phyloP scores from a whole-genome alignment of 1,140 invertebrate species.

The Helicoverpa zea region DNA sequence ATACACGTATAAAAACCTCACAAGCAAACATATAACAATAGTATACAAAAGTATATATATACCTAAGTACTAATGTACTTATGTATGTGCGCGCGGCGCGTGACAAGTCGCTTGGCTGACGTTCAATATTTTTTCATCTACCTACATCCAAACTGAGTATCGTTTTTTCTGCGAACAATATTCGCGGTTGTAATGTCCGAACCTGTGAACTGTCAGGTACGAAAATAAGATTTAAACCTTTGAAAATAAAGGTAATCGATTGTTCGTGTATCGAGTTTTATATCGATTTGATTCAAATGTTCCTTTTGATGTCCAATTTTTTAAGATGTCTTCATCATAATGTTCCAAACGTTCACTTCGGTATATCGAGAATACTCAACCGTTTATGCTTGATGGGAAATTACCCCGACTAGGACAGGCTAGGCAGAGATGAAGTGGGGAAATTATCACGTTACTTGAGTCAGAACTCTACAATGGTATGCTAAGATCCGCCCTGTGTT shows the following conservation, averaged over 20 bases:
- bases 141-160: constrained; percentile 20
- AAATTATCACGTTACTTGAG: no score
- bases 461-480: no score
- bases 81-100: constrained; percentile 21
- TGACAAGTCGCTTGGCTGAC: constrained; percentile 44
- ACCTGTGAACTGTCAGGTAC: constrained; percentile 7
- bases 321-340: background rate
- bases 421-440: no score
- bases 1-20: background rate
- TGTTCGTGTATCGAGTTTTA: constrained; percentile 6
- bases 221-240: background rate
- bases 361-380: no score
- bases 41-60: background rate
- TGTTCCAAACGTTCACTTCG: no score
- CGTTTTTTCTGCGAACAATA: background rate
- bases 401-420: no score
- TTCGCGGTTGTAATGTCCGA: constrained; percentile 9
- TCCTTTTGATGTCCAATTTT: background rate
- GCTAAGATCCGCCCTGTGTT: no score
- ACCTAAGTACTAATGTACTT: background rate
- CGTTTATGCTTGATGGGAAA: no score
- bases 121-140: constrained; percentile 44
- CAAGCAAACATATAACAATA: background rate
- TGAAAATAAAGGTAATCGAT: background rate
- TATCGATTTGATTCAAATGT: background rate